Percentiles rank a stretch among this genome's conserved stretches.
These are phyloP conservation scores for Aulostomus chinensis DNA, from an alignment of 2,797 vertebrate genomes.

Conservation along the genomic window DNA sequence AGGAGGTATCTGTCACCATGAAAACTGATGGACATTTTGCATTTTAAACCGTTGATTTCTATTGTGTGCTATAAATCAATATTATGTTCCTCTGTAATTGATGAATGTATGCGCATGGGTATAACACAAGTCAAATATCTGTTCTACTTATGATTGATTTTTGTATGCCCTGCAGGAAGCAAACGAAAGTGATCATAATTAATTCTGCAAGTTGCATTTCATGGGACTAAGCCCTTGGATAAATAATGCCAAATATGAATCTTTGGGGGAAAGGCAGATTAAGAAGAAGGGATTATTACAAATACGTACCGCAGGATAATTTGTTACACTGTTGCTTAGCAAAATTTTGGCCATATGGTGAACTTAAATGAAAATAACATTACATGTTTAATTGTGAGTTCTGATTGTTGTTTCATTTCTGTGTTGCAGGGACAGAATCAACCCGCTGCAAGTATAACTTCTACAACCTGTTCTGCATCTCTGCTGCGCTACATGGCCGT, in stretches of 20 bases:
- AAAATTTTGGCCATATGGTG: too few species aligned
- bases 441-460: not conserved
- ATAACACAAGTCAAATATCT: constrained; percentile 7
- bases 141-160: not conserved
- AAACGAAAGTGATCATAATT: not conserved
- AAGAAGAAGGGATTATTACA: too few species aligned
- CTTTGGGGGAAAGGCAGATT: too few species aligned
- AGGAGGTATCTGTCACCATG: constrained; percentile 10
- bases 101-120: constrained; percentile 5
- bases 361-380: too few species aligned
- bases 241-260: too few species aligned
- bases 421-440: constrained; percentile 83
- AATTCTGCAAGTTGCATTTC: too few species aligned
- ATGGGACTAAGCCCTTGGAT: too few species aligned
- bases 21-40: constrained; percentile 13
- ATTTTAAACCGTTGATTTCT: constrained; percentile 14
- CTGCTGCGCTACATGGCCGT: constrained; percentile 47
- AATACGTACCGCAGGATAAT: too few species aligned
- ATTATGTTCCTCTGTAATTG: constrained; percentile 6
- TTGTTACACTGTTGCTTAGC: too few species aligned
- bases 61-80: constrained; percentile 20
- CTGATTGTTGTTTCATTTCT: constrained; percentile 75
- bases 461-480: not conserved
- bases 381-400: not conserved
- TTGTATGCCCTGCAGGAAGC: constrained; percentile 1